phyloP scores from a whole-genome alignment of 2,797 vertebrate species.

The Champsocephalus esox region DNA sequence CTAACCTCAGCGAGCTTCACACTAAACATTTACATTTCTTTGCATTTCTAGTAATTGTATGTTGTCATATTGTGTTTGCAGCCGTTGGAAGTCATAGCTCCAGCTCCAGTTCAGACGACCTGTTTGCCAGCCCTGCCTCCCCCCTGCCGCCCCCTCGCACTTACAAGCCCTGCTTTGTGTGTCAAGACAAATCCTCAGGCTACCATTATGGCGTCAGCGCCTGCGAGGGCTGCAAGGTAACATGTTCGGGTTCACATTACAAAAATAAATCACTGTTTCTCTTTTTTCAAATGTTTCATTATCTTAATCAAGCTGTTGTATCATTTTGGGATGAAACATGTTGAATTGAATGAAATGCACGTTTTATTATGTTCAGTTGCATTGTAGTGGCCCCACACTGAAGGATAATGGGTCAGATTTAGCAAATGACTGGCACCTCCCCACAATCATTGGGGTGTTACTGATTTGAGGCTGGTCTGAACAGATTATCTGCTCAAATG shows the following conservation, averaged over 20 bases:
- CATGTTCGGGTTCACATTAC: constrained; percentile 16
- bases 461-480: neutral
- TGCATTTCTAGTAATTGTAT: neutral
- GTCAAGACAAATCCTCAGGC: constrained; percentile 96
- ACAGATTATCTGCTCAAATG: neutral
- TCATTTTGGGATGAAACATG: neutral
- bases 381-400: neutral
- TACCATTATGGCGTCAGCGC: constrained; percentile 98
- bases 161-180: constrained; percentile 97
- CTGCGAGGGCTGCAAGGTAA: constrained; percentile 96
- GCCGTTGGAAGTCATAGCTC: constrained; percentile 94
- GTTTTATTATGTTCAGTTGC: neutral
- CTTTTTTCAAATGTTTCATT: constrained; percentile 1
- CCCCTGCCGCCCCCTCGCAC: constrained; percentile 92
- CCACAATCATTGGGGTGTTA: neutral
- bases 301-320: neutral
- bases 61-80: constrained; percentile 61
- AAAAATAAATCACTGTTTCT: neutral
- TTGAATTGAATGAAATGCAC: neutral
- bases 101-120: constrained; percentile 90
- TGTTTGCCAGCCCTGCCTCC: constrained; percentile 89
- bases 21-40: neutral
- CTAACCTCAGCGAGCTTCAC: too few species aligned
- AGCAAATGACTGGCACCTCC: too few species aligned
- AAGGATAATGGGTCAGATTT: neutral